Base-by-base conservation (phyloP, 2,888 invertebrate genomes). In the Hemithea aestivaria region DNA sequence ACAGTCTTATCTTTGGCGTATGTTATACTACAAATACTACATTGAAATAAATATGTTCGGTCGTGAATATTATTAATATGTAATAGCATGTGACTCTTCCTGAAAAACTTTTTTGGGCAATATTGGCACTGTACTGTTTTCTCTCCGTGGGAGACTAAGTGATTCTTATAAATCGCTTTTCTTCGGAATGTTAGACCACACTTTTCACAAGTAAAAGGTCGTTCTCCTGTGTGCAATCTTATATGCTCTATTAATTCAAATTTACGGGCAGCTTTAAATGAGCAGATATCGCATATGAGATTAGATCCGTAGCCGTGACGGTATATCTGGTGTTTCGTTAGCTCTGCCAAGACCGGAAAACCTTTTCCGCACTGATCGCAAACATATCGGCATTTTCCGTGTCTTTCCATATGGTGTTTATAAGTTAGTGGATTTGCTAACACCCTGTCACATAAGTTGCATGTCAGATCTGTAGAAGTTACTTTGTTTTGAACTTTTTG, bases 351-450 rank as follows among this genome's bases (percentile, higher is more conserved):
- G 0, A 67, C 59, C 0, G 79, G 68, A 33, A 73, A 83, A 0
- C 75, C 77, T 63, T 74, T 77, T 0, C 74, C 84, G 9, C 84
- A 84, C 1, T 76, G 70, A 35, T 85, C 85, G 22, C 85, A 85
- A 1, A 85, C 79, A 11, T 43, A 81, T 21, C 58, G 56, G 35
- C 62, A 76, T 1, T 68, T 65, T 1, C 54, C 73, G 27, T 84
- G 84, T 1, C 74, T 58, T 52, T 79, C 70, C 75, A 80, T 80
- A 20, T 84, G 84, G 21, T 67, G 58, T n/a, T 64, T 52, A n/a
- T 67, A 81, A 0, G 81, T 74, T 1, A 53, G 24, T 6, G 47
- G 56, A 24, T 74, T 81, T 0, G 76, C 68, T 11, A 82, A 50
- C 0, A 62, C 54, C 52, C 68, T 75, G 1, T 69, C 51, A 37